Evolutionary conservation across 2,113 vertebrate species (phyloP), one percentile per base, ranked within the genome.

Genomic region (Phalacrocorax pelagicus): DNA sequence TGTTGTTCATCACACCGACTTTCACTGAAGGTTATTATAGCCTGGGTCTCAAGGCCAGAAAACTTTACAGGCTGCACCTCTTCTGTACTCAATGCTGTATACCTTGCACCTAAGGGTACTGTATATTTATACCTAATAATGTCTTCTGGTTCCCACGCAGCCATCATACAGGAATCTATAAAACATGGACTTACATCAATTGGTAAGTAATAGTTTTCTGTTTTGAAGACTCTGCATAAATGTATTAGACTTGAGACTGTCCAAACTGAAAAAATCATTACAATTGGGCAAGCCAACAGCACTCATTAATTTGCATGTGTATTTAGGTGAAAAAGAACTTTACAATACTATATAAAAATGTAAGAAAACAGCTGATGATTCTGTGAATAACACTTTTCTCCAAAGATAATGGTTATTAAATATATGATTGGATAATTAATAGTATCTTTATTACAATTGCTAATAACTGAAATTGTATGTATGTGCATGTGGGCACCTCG

Each of bases 171-270:
- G 83, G 97, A 97, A 77, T 97, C 98, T 90, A 96, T 97, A 95
- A 98, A 98, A 92, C 98, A 97, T 72, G 97, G 98, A 94, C 90
- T 96, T 81, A 88, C 97, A 85, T 92, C 97, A 89, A 63, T 91
- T 82, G 98, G 98, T 98, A 98, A 98, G 98, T 98, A 94, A 87
- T 59, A 95, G 52, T 75, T 96, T 94, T 96, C 80, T 88, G 32
- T 89, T 95, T 91, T 81, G 93, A 89, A 95, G 57, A 83, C 44
- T 32, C 11, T 47, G 36, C 5, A 5, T 57, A 87, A 78, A 82
- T 91, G 27, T 78, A 19, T 36, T 67, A 65, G 65, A 87, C 38
- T 58, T 91, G 42, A 67, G 38, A 52, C 34, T 95, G 62, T 82
- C 55, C 40, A 81, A 59, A 65, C 61, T 59, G 22, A 52, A 93